Base-by-base conservation (phyloP, 2,888 invertebrate genomes). In the Eristalis intricaria region DNA sequence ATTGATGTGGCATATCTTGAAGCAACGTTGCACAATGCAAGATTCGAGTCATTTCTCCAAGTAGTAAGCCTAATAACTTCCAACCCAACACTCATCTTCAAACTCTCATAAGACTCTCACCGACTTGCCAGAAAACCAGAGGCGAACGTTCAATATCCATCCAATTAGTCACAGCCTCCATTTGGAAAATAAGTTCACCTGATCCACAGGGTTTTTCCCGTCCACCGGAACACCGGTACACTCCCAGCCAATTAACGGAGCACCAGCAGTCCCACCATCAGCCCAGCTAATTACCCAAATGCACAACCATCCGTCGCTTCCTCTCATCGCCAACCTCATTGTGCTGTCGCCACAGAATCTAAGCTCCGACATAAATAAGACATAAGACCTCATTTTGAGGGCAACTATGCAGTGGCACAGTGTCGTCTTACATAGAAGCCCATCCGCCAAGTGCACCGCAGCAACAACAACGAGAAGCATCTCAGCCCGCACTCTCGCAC, bases 361-460 rank as follows among this genome's bases (percentile, higher is more conserved):
- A 58, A 38, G 40, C 74, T 38, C 19, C 29, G 65, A 38, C 75
- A 75, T 75, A 58, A 66, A 66, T 66, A 75, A 75, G 38, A 56
- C 38, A 19, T 40, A 75, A 75, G 26, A 65, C 65, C 26, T 60
- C 58, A 35, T 32, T n/a, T n/a, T 7, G 8, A 23, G 8, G 38
- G n/a, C n/a, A 13, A n/a, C 40, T 26, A 35, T 61, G 23, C 35
- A 22, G 22, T 60, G 73, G 43, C 73, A 68, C 29, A 65, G 79
- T 79, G 58, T 79, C 64, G 40, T 66, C 84, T 81, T 85, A 77
- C 76, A 85, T 60, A 73, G 77, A 58, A 68, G 73, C 76, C 81
- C 81, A 76, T 68, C 40, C 19, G 19, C 19, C 50, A 50, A 38
- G 38, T 38, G 38, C 38, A 38, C 38, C 13, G 38, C 38, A 38